Conservation (phyloP, 2,797 vertebrate genomes). For the Hylomyscus alleni region DNA sequence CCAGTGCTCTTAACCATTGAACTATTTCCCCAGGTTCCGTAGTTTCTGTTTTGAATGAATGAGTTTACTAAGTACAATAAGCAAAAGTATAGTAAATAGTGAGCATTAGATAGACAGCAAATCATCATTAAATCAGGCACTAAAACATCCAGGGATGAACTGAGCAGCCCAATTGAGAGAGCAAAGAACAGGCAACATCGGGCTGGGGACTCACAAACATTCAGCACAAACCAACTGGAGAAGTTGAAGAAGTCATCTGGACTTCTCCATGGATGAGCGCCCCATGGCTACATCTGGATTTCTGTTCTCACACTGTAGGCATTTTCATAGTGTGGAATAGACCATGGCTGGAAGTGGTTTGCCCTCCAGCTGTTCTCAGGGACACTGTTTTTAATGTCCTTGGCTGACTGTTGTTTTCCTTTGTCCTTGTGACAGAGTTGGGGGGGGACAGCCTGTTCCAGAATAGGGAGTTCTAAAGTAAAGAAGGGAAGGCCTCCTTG, state of each 20-base stretch:
- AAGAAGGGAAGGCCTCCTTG: not conserved
- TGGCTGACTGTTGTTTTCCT: not conserved
- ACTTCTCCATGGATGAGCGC: not conserved
- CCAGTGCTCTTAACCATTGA: not conserved
- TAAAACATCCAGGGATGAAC: not conserved
- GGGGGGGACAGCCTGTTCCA: not conserved
- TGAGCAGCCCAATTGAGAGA: not conserved
- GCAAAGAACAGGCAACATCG: not conserved
- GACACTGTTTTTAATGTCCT: not conserved
- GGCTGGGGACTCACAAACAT: not conserved
- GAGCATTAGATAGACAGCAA: not conserved
- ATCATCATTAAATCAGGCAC: not conserved
- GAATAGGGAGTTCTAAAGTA: not conserved
- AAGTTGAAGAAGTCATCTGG: not conserved
- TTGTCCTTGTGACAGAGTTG: not conserved
- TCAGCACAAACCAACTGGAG: not conserved
- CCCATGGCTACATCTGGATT: not conserved
- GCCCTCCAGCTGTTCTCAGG: not conserved
- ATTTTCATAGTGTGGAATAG: not conserved
- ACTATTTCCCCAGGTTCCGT: not conserved
- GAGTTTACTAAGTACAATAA: not conserved
- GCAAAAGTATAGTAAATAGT: not conserved
- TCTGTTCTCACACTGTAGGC: not conserved
- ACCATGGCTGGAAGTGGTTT: not conserved
- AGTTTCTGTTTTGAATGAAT: not conserved